Base-by-base conservation (phyloP, 2,113 vertebrate species). In the Calypte anna region DNA sequence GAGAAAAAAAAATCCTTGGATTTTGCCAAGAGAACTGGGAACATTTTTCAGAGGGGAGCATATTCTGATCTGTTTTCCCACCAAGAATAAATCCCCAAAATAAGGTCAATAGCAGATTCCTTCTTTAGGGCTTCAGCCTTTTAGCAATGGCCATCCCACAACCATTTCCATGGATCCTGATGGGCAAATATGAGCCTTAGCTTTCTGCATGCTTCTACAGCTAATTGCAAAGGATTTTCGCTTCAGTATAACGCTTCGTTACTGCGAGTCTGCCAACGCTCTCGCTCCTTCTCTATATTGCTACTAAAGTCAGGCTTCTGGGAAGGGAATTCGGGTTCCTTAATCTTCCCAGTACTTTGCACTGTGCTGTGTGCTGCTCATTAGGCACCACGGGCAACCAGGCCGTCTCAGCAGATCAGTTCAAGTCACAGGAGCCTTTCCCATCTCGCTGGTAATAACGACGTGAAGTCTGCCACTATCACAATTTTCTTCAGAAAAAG, bases 261-360 rank as follows among this genome's bases (percentile, higher is more conserved):
- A 50, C 62, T 31, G 48, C 40, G 31, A 22, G 27, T 11, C 73
- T 82, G 76, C 80, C 82, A 68, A 61, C 6, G 7, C 66, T 62
- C 82, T 88, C 69, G 7, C 23, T 82, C 86, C 61, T 57, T 38
- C 77, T 50, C 81, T 44, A 0, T 7, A 62, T 12, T 54, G 61
- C 36, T 77, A 4, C 54, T 51, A 82, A 73, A 86, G 77, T 58
- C 77, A 92, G 74, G 31, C 50, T 92, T 69, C 62, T 82, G 74
- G 46, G 79, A 82, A 84, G 94, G 76, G 87, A 84, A 78, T 50
- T 27, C 43, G 74, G 69, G 77, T 68, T 93, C 5, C 1, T 92
- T 94, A 87, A 93, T 76, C 86, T 64, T 87, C 81, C 86, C 91
- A 94, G 5, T 38, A 27, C 58, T 51, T 46, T 82, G 89, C 78